Percentiles rank a stretch among this genome's conserved stretches.
These are phyloP conservation scores for Alligator sinensis DNA, from an alignment of 2,113 vertebrate species.

Conservation along the genomic window DNA sequence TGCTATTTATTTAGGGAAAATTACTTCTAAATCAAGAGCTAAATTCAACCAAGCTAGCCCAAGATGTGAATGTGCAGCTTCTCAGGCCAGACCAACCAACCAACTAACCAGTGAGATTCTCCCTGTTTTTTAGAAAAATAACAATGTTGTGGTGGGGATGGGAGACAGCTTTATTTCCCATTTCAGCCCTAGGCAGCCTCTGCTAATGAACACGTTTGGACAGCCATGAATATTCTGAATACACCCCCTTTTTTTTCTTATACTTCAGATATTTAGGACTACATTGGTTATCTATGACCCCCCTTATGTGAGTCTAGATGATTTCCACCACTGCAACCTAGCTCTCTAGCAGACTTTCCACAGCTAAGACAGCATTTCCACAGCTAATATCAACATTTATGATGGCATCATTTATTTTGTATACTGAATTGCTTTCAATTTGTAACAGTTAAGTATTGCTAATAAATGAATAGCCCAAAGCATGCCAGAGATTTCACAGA, in stretches of 20 bases:
- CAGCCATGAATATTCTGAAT: background rate
- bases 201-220: background rate
- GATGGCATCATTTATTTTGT: background rate
- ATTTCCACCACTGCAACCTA: background rate
- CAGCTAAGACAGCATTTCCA: too few relatives aligned
- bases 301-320: background rate
- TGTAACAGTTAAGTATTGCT: background rate
- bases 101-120: background rate
- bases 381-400: background rate
- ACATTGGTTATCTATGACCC: background rate
- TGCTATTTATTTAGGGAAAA: background rate
- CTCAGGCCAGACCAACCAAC: background rate
- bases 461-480: background rate
- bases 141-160: background rate
- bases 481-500: background rate
- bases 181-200: background rate
- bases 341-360: background rate
- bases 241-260: background rate
- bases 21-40: background rate
- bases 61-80: background rate
- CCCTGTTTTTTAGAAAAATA: background rate
- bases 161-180: background rate
- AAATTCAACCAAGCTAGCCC: background rate
- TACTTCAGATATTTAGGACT: background rate
- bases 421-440: background rate